These are phyloP conservation scores for Melieria picta DNA, from an alignment of 2,888 invertebrate genomes.

Conservation along the genomic window DNA sequence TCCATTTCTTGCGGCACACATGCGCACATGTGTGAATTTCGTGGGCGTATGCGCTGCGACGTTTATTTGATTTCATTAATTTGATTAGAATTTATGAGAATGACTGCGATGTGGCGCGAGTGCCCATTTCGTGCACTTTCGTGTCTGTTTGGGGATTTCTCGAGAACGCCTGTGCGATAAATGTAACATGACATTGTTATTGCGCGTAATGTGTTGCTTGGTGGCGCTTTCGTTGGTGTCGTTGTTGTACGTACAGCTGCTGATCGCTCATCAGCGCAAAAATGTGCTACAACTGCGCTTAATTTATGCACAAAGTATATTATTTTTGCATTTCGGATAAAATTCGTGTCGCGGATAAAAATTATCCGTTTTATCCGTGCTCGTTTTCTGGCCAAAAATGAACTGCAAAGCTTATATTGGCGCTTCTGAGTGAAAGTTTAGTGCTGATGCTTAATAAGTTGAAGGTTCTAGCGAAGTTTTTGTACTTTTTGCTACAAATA, in stretches of 20 bases:
- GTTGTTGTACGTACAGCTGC: too few relatives aligned
- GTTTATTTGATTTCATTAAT: conserved; percentile 60
- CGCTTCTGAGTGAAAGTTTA: too few relatives aligned
- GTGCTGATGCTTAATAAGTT: too few relatives aligned
- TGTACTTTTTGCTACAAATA: too few relatives aligned
- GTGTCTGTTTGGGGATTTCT: too few relatives aligned
- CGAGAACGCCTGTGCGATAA: too few relatives aligned
- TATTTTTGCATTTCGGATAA: neutral
- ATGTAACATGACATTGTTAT: too few relatives aligned
- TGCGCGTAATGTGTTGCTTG: too few relatives aligned
- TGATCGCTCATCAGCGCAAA: neutral
- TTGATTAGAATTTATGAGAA: conserved; percentile 54
- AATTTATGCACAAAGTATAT: neutral
- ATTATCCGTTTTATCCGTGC: conserved; percentile 6
- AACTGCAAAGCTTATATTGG: too few relatives aligned
- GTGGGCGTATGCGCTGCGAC: conserved; percentile 30
- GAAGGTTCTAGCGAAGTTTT: too few relatives aligned
- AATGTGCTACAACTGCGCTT: neutral
- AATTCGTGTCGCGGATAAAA: conserved; percentile 1
- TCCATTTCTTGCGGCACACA: neutral
- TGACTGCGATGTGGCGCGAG: neutral
- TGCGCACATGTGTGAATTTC: conserved; percentile 4
- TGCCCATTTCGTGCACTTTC: too few relatives aligned
- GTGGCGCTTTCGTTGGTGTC: too few relatives aligned
- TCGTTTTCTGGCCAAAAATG: neutral